phyloP scores from a whole-genome alignment of 1,140 invertebrate genomes.

The Drosophila nannoptera region DNA sequence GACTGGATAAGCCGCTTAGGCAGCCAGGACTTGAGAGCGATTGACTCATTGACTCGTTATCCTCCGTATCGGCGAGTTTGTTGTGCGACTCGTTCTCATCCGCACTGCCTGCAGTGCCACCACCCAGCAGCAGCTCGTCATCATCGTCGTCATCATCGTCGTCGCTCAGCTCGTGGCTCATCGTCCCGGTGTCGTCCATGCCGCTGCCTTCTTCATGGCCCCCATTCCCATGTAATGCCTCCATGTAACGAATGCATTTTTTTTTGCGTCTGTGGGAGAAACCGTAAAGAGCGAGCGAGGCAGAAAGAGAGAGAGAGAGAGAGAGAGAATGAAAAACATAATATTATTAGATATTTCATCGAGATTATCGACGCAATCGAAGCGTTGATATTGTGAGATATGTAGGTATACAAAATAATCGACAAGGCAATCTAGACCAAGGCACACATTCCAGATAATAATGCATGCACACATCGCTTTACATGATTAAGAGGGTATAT shows the following conservation, averaged over 20 bases:
- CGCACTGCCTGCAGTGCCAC: slow-evolving; percentile 78
- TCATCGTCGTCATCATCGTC: slow-evolving; percentile 82
- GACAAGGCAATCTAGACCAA: too few relatives aligned
- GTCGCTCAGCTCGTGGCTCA: slow-evolving; percentile 80
- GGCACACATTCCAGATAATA: too few relatives aligned
- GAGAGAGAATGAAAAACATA: background rate
- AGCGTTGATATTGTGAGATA: background rate
- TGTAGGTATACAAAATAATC: too few relatives aligned
- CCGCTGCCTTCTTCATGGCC: slow-evolving; percentile 81
- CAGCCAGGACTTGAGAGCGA: slow-evolving; percentile 89
- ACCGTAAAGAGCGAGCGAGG: too few relatives aligned
- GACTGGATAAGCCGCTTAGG: slow-evolving; percentile 87
- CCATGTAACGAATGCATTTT: slow-evolving; percentile 97
- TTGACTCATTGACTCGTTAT: slow-evolving; percentile 82
- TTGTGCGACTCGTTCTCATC: slow-evolving; percentile 84
- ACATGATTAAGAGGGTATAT: too few relatives aligned
- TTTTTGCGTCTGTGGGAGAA: slow-evolving; percentile 91
- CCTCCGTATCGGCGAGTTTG: slow-evolving; percentile 84
- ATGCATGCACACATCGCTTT: too few relatives aligned
- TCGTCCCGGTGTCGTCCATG: slow-evolving; percentile 74
- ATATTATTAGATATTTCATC: background rate
- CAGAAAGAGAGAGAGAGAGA: background rate
- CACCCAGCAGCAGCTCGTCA: slow-evolving; percentile 81
- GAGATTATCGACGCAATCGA: background rate
- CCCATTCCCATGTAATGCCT: slow-evolving; percentile 79